Evolutionary conservation across 1,140 invertebrate genomes (phyloP).

Genomic region (Adelges cooleyi): DNA sequence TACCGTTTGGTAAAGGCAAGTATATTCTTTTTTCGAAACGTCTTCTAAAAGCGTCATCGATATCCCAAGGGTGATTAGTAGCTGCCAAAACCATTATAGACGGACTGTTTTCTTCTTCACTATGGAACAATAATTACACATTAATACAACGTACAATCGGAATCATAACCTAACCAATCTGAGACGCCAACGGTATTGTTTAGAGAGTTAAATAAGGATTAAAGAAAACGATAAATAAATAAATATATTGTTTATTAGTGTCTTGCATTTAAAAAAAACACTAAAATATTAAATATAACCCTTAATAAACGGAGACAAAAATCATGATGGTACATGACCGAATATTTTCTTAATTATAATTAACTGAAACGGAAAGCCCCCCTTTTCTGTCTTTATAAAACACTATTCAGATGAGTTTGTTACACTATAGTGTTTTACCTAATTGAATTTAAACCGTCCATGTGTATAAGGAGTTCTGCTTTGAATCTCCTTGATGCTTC

Average conservation of each 20-base stretch:
- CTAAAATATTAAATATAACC: no score
- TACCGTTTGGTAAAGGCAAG: conserved; percentile 56
- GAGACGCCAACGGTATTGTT: no score
- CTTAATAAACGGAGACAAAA: no score
- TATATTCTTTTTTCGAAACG: conserved; percentile 61
- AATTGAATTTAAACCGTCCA: conserved; percentile 48
- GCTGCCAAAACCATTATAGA: conserved; percentile 57
- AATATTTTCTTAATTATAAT: no score
- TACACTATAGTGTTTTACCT: no score
- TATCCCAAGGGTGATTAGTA: conserved; percentile 64
- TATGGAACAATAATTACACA: conserved; percentile 25
- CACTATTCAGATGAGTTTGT: not conserved
- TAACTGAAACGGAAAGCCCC: not conserved
- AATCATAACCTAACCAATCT: no score
- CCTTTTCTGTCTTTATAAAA: not conserved
- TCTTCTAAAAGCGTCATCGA: conserved; percentile 57
- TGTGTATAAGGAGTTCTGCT: conserved; percentile 59
- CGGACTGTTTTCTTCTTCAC: conserved; percentile 40
- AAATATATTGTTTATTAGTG: no score
- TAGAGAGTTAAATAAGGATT: no score
- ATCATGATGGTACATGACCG: no score
- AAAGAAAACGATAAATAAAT: no score
- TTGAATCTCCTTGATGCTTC: conserved; percentile 59
- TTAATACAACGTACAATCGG: no score
- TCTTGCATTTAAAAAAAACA: no score